These are phyloP conservation scores for Alouatta palliata DNA, from an alignment of 2,113 vertebrate species.

Conservation along the genomic window DNA sequence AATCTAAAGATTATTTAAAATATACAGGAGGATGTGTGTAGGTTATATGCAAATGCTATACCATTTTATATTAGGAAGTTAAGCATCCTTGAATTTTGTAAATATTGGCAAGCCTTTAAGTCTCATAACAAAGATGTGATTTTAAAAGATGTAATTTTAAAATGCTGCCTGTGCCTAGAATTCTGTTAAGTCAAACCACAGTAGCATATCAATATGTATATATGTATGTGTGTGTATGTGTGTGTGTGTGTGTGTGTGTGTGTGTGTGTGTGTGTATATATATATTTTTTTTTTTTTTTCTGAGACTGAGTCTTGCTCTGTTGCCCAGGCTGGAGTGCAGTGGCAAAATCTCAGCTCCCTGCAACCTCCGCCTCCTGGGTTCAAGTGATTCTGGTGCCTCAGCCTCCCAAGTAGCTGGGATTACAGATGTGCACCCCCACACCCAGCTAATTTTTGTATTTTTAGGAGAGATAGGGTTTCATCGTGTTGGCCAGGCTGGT, in stretches of 20 bases:
- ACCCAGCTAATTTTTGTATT: background rate
- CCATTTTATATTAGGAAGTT: background rate
- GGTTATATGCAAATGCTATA: background rate
- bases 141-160: background rate
- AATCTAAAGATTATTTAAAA: background rate
- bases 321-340: background rate
- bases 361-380: too few species aligned
- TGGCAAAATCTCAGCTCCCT: background rate
- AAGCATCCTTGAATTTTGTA: background rate
- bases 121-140: background rate
- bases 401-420: background rate
- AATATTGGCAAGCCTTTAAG: background rate
- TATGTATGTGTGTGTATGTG: too few species aligned
- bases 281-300: too few species aligned
- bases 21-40: background rate
- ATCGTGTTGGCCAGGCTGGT: background rate
- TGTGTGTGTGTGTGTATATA: rapidly evolving
- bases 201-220: too few species aligned
- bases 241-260: too few species aligned
- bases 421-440: background rate
- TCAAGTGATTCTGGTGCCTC: background rate
- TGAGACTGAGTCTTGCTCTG: background rate
- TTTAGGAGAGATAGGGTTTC: background rate
- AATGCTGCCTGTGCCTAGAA: background rate
- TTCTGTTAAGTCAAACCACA: background rate